Percentiles rank a stretch among this genome's conserved stretches.
Evolutionary conservation across 1,140 invertebrate genomes (phyloP).

Genomic region (Trachymyrmex cornetzi): DNA sequence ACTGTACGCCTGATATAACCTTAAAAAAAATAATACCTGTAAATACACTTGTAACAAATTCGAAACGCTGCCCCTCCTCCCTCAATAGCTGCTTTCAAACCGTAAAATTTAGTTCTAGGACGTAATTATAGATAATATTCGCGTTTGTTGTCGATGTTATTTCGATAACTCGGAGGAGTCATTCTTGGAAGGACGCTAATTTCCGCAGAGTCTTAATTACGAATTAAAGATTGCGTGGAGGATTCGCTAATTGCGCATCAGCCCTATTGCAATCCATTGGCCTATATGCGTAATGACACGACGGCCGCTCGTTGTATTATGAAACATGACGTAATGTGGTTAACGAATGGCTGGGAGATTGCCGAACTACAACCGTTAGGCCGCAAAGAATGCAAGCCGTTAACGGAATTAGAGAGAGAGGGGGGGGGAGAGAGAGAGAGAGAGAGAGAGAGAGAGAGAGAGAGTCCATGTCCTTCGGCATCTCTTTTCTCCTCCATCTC

Average conservation of each 20-base stretch:
- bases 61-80: not conserved
- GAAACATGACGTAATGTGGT: conserved; percentile 48
- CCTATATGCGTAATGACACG: conserved; percentile 62
- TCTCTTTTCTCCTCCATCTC: conserved; percentile 26
- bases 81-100: not conserved
- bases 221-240: conserved; percentile 35
- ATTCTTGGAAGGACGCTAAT: not conserved
- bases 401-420: conserved; percentile 51
- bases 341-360: conserved; percentile 46
- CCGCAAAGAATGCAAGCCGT: conserved; percentile 44
- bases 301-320: conserved; percentile 37
- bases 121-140: not conserved
- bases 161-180: conserved; percentile 6
- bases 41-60: not conserved
- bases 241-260: conserved; percentile 43
- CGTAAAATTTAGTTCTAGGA: not conserved
- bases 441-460: conserved; percentile 26
- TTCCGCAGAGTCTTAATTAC: conserved; percentile 27
- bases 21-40: not conserved
- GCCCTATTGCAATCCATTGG: conserved; percentile 52
- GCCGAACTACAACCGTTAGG: conserved; percentile 58
- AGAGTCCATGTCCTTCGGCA: conserved; percentile 40
- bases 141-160: not conserved
- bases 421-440: conserved; percentile 27
- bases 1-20: too few relatives aligned